phyloP scores from a whole-genome alignment of 2,888 invertebrate species.

The Synergus gifuensis region DNA sequence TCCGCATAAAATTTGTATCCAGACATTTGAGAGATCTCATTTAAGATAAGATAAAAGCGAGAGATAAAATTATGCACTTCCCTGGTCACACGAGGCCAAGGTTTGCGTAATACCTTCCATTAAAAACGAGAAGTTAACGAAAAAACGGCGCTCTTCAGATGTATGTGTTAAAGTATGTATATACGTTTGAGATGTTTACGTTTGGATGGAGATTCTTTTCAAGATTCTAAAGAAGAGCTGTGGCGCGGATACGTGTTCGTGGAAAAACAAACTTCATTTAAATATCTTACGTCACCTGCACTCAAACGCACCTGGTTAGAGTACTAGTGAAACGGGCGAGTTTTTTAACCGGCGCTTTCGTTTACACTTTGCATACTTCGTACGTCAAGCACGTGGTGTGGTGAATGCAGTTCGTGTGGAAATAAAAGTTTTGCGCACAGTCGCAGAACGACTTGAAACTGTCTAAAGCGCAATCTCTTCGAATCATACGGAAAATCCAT shows the following conservation, averaged over 20 bases:
- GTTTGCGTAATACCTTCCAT: constrained; percentile 5
- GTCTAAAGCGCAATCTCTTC: constrained; percentile 13
- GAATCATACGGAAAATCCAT: not conserved
- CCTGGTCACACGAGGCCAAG: constrained; percentile 3
- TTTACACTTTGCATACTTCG: constrained; percentile 41
- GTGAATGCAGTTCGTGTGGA: constrained; percentile 30
- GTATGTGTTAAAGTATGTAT: not conserved
- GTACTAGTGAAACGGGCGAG: constrained; percentile 26
- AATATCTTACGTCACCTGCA: constrained; percentile 48
- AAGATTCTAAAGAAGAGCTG: constrained; percentile 39
- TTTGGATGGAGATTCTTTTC: constrained; percentile 33
- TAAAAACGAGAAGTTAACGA: constrained; percentile 4
- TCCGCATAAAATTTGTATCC: not conserved
- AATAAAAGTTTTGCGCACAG: constrained; percentile 34
- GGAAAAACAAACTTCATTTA: constrained; percentile 52
- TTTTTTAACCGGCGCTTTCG: constrained; percentile 33
- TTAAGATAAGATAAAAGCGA: not conserved
- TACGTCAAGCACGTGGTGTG: constrained; percentile 38
- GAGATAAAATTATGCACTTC: constrained; percentile 11
- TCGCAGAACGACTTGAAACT: constrained; percentile 16
- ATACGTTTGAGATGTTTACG: constrained; percentile 6
- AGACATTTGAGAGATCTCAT: not conserved
- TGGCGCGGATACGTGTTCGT: constrained; percentile 1
- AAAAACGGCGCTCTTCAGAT: not conserved
- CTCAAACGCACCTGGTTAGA: constrained; percentile 13